A percentile compares a stretch with the other conserved stretches of the same genome.
phyloP scores from a whole-genome alignment of 2,888 invertebrate genomes.

The Eucriotettix oculatus region DNA sequence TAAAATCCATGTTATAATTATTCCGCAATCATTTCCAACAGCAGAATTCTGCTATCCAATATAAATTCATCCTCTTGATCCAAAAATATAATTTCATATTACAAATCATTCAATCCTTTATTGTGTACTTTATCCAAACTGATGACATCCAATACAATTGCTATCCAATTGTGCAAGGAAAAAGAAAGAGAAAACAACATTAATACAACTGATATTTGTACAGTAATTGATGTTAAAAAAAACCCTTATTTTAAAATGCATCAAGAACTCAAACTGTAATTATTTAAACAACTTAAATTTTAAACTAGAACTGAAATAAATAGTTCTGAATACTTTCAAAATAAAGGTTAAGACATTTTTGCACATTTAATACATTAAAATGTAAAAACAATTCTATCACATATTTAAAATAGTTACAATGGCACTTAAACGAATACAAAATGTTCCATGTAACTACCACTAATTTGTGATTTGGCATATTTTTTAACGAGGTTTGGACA shows the following conservation, averaged over 20 bases:
- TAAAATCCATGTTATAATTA: too few species aligned
- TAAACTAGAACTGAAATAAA: neutral
- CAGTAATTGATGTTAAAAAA: neutral
- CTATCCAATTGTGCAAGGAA: constrained; percentile 11
- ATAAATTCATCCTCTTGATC: constrained; percentile 5
- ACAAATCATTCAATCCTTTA: constrained; percentile 3
- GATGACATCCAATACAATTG: constrained; percentile 12
- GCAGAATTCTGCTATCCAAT: neutral
- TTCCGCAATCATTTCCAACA: too few species aligned
- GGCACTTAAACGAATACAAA: neutral
- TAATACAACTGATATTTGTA: constrained; percentile 2
- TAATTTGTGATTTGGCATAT: too few species aligned
- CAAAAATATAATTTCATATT: neutral
- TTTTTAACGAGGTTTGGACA: too few species aligned
- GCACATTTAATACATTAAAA: too few species aligned
- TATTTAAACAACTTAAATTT: too few species aligned
- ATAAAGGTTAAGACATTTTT: too few species aligned
- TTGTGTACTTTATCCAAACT: constrained; percentile 6
- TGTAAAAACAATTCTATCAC: neutral
- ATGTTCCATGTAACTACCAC: too few species aligned
- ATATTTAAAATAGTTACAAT: neutral
- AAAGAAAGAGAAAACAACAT: constrained; percentile 11
- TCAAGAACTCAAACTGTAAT: too few species aligned
- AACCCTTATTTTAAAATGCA: neutral
- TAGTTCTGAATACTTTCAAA: too few species aligned